Base-by-base conservation (phyloP, 1,140 invertebrate species). In the Streblospio benedicti region DNA sequence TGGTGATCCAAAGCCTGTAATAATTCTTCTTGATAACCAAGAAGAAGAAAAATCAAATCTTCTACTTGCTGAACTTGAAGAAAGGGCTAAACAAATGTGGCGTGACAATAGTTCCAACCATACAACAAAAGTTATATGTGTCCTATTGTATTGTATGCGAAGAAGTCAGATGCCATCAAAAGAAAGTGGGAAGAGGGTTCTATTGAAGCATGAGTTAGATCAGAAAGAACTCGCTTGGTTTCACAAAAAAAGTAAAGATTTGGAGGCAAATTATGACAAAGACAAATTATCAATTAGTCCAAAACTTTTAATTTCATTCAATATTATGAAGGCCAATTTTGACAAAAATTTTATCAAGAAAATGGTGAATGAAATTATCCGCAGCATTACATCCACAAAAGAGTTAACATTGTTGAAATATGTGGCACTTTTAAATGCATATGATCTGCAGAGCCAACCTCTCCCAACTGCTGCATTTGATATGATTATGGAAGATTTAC, bases 11-110 rank as follows among this genome's bases (percentile, higher is more conserved):
- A 59, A 58, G 33, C 65, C 67, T 1, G 64, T 70, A 0, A 31
- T 70, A n/a, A 41, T 70, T 18, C 47, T 71, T 31, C 54, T 71
- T 35, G 70, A 71, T 47, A 71, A 70, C 63, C 59, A 52, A 25
- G 70, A 71, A 53, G 69, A 70, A 45, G 70, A 71, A 20, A 65
- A 65, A 43, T 23, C 64, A 16, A 38, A 49, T 9, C 31, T 57
- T 4, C 44, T 71, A 18, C 52, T 32, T 35, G 63, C 60, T 16
- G 47, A 52, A 0, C n/a, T 71, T 2, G 63, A 69, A 57, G 61
- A 69, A 57, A 61, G 58, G 43, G 57, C 63, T 2, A 64, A 55
- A 45, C 33, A 59, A 9, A 27, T 50, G 18, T 35, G 54, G 28
- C 54, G 62, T 54, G 45, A 61, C 18, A 35, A 31, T 25, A 44